Evolutionary conservation across 2,888 invertebrate genomes (phyloP).

Genomic region (Drosophila nr. perissopoda): DNA sequence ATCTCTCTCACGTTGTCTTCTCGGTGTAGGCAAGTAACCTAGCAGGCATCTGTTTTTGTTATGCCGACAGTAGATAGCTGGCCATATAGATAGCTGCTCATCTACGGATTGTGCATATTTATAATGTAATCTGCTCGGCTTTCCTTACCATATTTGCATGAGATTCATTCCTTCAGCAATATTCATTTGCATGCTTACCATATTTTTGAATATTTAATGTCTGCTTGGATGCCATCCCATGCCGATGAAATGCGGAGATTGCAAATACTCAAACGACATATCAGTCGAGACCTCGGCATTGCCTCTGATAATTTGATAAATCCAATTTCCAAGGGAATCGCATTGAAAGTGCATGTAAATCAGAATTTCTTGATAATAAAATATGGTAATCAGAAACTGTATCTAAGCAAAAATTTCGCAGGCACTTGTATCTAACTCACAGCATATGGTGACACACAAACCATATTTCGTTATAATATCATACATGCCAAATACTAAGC

Average conservation of each 20-base stretch:
- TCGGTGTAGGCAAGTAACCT: slow-evolving; percentile 18
- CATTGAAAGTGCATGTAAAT: slow-evolving; percentile 3
- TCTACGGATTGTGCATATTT: slow-evolving; percentile 59
- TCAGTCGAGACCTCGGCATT: slow-evolving; percentile 8
- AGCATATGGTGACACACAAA: slow-evolving; percentile 9
- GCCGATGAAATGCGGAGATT: slow-evolving; percentile 53
- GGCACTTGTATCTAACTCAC: background rate
- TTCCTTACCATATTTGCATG: slow-evolving; percentile 65
- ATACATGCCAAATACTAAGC: slow-evolving; percentile 16
- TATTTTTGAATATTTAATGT: slow-evolving; percentile 65
- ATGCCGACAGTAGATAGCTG: background rate
- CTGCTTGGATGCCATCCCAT: slow-evolving; percentile 10
- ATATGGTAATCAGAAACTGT: slow-evolving; percentile 2
- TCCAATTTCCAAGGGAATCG: slow-evolving; percentile 20
- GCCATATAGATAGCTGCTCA: slow-evolving; percentile 50
- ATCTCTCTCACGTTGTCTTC: slow-evolving; percentile 58
- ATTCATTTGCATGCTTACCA: slow-evolving; percentile 52
- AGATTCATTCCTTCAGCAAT: slow-evolving; percentile 19
- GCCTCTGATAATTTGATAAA: slow-evolving; percentile 24
- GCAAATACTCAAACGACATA: slow-evolving; percentile 35
- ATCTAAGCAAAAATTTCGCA: background rate
- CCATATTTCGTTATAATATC: background rate
- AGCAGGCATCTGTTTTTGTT: background rate
- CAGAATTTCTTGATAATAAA: background rate
- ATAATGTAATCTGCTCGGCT: slow-evolving; percentile 45